A percentile compares a stretch with the other conserved stretches of the same genome.
Conservation (phyloP, 2,888 invertebrate species). For the Apodemia zela region DNA sequence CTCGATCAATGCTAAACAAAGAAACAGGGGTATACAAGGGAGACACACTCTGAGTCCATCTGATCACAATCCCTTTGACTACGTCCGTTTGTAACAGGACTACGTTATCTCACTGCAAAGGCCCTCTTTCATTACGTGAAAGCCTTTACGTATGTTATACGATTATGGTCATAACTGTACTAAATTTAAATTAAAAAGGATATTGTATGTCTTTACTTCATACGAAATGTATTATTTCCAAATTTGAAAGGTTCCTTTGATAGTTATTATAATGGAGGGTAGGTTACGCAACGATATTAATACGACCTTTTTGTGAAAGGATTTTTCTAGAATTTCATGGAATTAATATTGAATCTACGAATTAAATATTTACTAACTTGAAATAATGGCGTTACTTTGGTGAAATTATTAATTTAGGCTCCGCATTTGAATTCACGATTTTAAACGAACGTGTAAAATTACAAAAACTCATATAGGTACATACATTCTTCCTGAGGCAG, state of each 20-base stretch:
- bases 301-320: not conserved
- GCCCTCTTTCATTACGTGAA: constrained; percentile 15
- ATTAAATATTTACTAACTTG: not conserved
- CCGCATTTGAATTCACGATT: not conserved
- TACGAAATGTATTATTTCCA: not conserved
- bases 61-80: constrained; percentile 14
- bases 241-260: constrained; percentile 5
- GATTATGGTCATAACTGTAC: constrained; percentile 5
- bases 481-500: not conserved
- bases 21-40: not conserved
- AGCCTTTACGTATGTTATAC: constrained; percentile 11
- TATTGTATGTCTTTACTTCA: too few relatives aligned
- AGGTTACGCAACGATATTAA: constrained; percentile 1
- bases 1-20: not conserved
- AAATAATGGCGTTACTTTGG: not conserved
- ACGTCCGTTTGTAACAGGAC: constrained; percentile 8
- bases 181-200: constrained; percentile 6
- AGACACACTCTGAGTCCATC: not conserved
- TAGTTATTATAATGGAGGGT: constrained; percentile 5
- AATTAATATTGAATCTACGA: not conserved
- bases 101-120: constrained; percentile 12
- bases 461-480: not conserved
- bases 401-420: not conserved
- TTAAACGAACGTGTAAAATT: not conserved
- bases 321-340: not conserved